Evolutionary conservation across 2,797 vertebrate genomes (phyloP).

Genomic region (Sarcoramphus papa): DNA sequence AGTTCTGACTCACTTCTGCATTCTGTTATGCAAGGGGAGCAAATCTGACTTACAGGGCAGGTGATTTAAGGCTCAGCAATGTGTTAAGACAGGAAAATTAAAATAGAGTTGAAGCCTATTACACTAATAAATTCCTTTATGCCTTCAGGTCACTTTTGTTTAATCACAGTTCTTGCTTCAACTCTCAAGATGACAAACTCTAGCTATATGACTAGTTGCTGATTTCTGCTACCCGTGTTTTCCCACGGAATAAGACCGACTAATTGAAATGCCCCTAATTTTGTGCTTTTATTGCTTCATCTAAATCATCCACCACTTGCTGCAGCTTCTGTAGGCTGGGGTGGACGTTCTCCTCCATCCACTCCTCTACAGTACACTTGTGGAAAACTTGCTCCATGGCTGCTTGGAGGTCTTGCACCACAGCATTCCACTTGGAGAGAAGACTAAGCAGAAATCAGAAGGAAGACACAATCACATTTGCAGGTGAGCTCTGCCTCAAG

Average conservation of each 20-base stretch:
- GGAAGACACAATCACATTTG: not conserved
- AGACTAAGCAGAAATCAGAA: constrained; percentile 71
- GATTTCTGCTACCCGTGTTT: not conserved
- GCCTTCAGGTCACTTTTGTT: not conserved
- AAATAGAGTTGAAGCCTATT: not conserved
- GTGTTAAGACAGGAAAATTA: not conserved
- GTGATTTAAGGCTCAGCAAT: not conserved
- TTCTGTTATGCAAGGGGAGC: not conserved
- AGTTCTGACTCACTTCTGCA: not conserved
- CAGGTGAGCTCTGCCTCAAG: not conserved
- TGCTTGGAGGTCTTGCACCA: constrained; percentile 72
- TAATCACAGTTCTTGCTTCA: not conserved
- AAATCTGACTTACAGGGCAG: not conserved
- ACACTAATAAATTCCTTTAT: not conserved
- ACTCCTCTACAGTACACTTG: constrained; percentile 81
- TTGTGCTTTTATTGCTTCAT: constrained; percentile 59
- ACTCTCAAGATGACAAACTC: not conserved
- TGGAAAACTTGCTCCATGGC: constrained; percentile 84
- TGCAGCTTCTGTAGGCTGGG: constrained; percentile 80
- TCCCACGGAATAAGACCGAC: not conserved
- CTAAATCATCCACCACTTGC: constrained; percentile 77
- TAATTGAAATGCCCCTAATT: not conserved
- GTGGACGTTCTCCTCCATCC: constrained; percentile 87
- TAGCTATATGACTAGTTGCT: not conserved
- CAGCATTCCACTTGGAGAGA: constrained; percentile 73